Evolutionary conservation across 2,888 invertebrate genomes (phyloP), one percentile per base, ranked within the genome.

Genomic region (Tipula unca): DNA sequence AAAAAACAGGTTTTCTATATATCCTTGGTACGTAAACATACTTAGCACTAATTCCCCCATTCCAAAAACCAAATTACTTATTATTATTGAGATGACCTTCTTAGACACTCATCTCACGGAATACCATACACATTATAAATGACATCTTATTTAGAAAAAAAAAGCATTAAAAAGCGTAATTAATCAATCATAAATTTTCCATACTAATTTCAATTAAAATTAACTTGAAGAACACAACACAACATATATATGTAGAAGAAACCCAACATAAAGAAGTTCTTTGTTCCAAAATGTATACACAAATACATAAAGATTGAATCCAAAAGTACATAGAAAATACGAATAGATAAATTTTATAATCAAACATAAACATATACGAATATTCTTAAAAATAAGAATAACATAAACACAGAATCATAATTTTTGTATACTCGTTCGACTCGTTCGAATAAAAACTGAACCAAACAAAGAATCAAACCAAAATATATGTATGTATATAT

Each of bases 141-240:
- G 69, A 69, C 69, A 69, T 69, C 69, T 69, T 69, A 69, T 69
- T 69, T 69, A 69, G n/a, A n/a, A n/a, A n/a, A n/a, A n/a, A n/a
- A 25, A 69, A 69, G 25, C 69, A 69, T 69, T 25, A 69, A 54
- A 69, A 69, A 69, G 25, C 69, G 25, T 69, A 69, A 69, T 69
- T 69, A 69, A 69, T 69, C 69, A 69, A 69, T 69, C 69, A 69
- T 69, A 69, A 69, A 69, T 69, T 69, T 69, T 69, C 69, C 69
- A 69, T 69, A 69, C 69, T 69, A 69, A 69, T 69, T 69, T 69
- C 69, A 69, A 69, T 69, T 25, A 25, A 25, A 69, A 69, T 69
- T 69, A 69, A 25, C 25, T 48, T 69, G 25, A 25, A 69, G 25
- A 69, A 13, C 25, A 69, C 25, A 69, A 10, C 32, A n/a, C 69